These are phyloP conservation scores for Halictus ligatus DNA, from an alignment of 2,888 invertebrate species.

Conservation along the genomic window DNA sequence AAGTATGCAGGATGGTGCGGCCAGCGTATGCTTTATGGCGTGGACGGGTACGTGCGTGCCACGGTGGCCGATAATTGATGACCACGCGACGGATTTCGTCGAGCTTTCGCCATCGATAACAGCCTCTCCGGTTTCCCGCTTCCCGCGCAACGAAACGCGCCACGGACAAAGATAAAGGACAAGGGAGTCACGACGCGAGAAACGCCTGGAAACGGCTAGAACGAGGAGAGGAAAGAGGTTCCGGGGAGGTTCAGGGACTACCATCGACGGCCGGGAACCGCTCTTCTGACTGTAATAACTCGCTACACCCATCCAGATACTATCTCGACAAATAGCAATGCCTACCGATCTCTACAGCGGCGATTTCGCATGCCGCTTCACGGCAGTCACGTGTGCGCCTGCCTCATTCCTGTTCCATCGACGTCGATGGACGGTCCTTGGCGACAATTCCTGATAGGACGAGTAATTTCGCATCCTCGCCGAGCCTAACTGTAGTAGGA, in stretches of 20 bases:
- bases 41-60: constrained; percentile 37
- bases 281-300: constrained; percentile 80
- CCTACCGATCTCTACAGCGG: constrained; percentile 70
- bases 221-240: constrained; percentile 29
- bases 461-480: background rate
- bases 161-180: constrained; percentile 19
- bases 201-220: background rate
- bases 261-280: constrained; percentile 64
- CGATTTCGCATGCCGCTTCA: constrained; percentile 54
- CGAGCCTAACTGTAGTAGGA: background rate
- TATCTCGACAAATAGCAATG: constrained; percentile 82
- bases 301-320: constrained; percentile 80
- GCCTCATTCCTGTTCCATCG: constrained; percentile 54
- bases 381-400: constrained; percentile 42
- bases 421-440: constrained; percentile 42
- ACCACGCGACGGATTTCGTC: constrained; percentile 68
- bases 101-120: constrained; percentile 64
- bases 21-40: constrained; percentile 36
- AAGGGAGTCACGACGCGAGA: constrained; percentile 8
- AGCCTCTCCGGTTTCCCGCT: constrained; percentile 57
- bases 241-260: constrained; percentile 68
- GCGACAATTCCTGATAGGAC: constrained; percentile 2
- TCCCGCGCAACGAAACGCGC: constrained; percentile 33
- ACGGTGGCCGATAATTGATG: constrained; percentile 67
- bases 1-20: constrained; percentile 12